A percentile compares a stretch with the other conserved stretches of the same genome.
Evolutionary conservation across 2,888 invertebrate species (phyloP).

Genomic region (Ophioninae sp.): DNA sequence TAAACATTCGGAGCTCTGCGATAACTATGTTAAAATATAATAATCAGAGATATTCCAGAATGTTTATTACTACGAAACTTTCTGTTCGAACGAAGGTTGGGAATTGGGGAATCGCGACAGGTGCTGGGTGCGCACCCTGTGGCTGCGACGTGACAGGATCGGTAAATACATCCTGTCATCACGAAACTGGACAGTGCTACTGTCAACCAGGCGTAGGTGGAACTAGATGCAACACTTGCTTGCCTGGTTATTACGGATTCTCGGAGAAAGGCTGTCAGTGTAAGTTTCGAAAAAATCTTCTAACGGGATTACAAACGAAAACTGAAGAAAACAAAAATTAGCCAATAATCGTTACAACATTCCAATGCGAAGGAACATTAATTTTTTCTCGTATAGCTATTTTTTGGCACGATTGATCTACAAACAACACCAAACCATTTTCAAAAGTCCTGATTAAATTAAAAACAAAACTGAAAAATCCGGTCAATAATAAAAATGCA

Average conservation of each 20-base stretch:
- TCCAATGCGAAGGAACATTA: too few species aligned
- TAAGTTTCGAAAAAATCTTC: conserved; percentile 79
- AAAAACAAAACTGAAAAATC: too few species aligned
- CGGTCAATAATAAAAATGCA: too few species aligned
- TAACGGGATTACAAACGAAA: neutral
- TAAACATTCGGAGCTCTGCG: neutral
- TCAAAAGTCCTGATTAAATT: too few species aligned
- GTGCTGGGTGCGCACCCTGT: conserved; percentile 91
- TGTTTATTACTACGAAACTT: conserved; percentile 5
- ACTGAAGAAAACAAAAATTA: neutral
- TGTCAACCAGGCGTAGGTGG: conserved; percentile 91
- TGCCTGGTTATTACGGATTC: conserved; percentile 90
- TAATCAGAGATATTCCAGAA: neutral
- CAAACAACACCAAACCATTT: too few species aligned
- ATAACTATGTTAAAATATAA: neutral
- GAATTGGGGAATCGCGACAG: conserved; percentile 89
- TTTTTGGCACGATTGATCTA: too few species aligned
- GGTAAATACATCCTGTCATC: conserved; percentile 86
- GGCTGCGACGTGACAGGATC: conserved; percentile 89
- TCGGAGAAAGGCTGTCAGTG: conserved; percentile 90
- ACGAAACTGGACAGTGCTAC: conserved; percentile 88
- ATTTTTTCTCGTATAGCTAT: too few species aligned
- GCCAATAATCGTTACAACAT: too few species aligned
- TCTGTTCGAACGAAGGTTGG: conserved; percentile 82
- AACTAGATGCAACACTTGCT: conserved; percentile 87